Evolutionary conservation across 2,113 vertebrate species (phyloP).

Genomic region (Periophthalmodon schlosseri): DNA sequence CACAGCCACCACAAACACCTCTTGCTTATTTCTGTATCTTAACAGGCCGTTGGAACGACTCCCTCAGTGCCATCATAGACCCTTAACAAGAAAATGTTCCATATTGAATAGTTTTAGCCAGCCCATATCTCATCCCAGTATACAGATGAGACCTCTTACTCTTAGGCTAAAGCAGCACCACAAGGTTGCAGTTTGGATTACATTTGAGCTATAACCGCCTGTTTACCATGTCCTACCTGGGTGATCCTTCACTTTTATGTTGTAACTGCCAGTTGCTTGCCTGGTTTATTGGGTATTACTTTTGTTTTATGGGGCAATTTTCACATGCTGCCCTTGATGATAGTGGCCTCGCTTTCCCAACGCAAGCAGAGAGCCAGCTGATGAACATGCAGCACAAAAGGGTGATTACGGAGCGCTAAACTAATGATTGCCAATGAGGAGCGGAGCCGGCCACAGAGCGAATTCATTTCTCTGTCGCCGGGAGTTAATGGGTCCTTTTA

Average conservation of each 20-base stretch:
- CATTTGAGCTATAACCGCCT: conserved; percentile 65
- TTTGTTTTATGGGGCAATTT: conserved; percentile 80
- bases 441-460: conserved; percentile 63
- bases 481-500: conserved; percentile 73
- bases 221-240: conserved; percentile 69
- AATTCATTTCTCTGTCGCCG: conserved; percentile 71
- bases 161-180: conserved; percentile 50
- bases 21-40: conserved; percentile 53
- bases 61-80: conserved; percentile 46
- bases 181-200: conserved; percentile 71
- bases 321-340: conserved; percentile 70
- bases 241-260: conserved; percentile 76
- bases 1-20: conserved; percentile 55
- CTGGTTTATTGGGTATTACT: conserved; percentile 78
- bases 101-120: conserved; percentile 55
- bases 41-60: conserved; percentile 52
- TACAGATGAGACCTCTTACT: conserved; percentile 52
- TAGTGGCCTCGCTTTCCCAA: conserved; percentile 66
- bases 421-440: conserved; percentile 73
- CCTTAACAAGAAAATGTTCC: conserved; percentile 56
- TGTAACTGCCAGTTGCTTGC: conserved; percentile 68
- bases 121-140: conserved; percentile 62
- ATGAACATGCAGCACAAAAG: conserved; percentile 63
- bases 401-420: conserved; percentile 75
- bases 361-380: conserved; percentile 50